Conservation (phyloP, 2,888 invertebrate species). For the Rhopalosiphum nymphaeae region DNA sequence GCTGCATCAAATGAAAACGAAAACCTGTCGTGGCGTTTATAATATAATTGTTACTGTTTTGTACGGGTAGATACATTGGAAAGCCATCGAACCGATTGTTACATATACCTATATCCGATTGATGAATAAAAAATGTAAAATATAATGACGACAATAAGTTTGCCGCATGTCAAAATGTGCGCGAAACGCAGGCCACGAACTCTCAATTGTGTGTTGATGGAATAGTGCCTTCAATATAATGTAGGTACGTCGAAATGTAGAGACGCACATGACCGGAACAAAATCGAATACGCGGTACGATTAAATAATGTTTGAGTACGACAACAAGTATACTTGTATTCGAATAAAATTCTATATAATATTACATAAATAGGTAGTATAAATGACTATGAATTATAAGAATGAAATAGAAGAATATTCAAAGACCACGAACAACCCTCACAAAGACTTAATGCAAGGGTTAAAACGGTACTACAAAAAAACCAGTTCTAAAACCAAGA, state of each 20-base stretch:
- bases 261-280: slow-evolving; percentile 46
- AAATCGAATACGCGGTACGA: slow-evolving; percentile 21
- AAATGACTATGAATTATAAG: background rate
- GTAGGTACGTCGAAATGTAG: background rate
- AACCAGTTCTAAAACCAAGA: background rate
- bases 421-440: background rate
- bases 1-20: slow-evolving; percentile 16
- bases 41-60: background rate
- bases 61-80: slow-evolving; percentile 16
- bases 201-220: background rate
- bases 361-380: background rate
- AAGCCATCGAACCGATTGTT: slow-evolving; percentile 20
- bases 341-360: background rate
- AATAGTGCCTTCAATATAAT: background rate
- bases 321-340: background rate
- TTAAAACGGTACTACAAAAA: background rate
- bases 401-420: background rate
- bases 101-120: background rate
- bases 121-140: slow-evolving; percentile 9
- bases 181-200: slow-evolving; percentile 14
- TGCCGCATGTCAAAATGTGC: background rate
- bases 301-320: background rate
- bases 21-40: slow-evolving; percentile 10
- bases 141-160: background rate
- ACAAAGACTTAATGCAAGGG: background rate